Conservation (phyloP, 2,113 vertebrate genomes). For the Nyctereutes procyonoides region DNA sequence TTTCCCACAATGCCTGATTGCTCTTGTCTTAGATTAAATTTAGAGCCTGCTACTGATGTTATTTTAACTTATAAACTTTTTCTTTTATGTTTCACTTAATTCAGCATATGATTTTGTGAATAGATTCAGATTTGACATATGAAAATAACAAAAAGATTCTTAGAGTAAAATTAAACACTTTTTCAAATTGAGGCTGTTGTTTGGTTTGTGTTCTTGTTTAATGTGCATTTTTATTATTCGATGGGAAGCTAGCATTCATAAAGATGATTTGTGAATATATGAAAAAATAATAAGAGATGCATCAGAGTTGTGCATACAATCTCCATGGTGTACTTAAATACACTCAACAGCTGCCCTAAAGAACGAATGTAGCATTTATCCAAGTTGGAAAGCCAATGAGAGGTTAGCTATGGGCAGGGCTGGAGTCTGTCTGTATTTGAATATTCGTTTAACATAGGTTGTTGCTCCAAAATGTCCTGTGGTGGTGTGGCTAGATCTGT, state of each 20-base stretch:
- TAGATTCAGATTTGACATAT: slow-evolving; percentile 43
- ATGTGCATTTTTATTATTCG: slow-evolving; percentile 56
- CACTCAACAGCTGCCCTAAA: background rate
- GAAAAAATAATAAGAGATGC: slow-evolving; percentile 56
- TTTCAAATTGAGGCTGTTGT: slow-evolving; percentile 38
- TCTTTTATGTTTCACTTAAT: slow-evolving; percentile 52
- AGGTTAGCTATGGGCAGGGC: slow-evolving; percentile 25
- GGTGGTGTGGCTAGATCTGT: background rate
- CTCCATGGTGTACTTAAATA: slow-evolving; percentile 46
- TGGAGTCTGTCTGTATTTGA: slow-evolving; percentile 4
- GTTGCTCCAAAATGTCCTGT: background rate
- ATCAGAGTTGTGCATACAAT: background rate
- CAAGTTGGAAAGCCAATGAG: slow-evolving; percentile 33
- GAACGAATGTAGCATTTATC: slow-evolving; percentile 58
- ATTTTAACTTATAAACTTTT: slow-evolving; percentile 33
- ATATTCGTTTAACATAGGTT: slow-evolving; percentile 26
- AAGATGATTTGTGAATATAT: slow-evolving; percentile 65
- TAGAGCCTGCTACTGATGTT: background rate
- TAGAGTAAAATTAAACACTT: slow-evolving; percentile 56
- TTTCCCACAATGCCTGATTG: slow-evolving; percentile 51
- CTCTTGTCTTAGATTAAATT: slow-evolving; percentile 16
- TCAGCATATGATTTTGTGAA: slow-evolving; percentile 48
- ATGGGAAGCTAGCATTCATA: slow-evolving; percentile 48
- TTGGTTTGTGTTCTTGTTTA: slow-evolving; percentile 55
- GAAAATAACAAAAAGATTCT: slow-evolving; percentile 49